Conservation (phyloP, 2,888 invertebrate species). For the Dolichopus griseipennis region DNA sequence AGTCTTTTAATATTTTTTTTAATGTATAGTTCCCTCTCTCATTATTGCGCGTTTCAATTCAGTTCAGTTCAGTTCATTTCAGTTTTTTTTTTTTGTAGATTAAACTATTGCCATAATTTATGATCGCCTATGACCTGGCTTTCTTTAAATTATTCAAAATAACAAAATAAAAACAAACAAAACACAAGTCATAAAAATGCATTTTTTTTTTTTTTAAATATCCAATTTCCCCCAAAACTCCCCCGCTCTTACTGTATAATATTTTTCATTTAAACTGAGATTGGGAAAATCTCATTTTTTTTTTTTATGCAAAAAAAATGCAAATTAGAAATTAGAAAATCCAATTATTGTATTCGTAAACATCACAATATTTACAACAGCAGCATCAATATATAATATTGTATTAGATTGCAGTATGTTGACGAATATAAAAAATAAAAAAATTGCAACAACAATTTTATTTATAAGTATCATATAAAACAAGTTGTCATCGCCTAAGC, state of each 20-base stretch:
- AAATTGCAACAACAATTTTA: too few species aligned
- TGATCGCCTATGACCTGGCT: background rate
- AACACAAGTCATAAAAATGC: too few species aligned
- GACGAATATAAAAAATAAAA: too few species aligned
- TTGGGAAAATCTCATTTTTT: background rate
- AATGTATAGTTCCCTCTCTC: background rate
- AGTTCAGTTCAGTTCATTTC: background rate
- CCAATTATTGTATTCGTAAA: background rate
- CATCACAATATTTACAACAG: too few species aligned
- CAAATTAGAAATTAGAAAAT: constrained; percentile 1
- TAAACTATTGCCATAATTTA: background rate
- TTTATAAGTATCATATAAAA: background rate
- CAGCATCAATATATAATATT: too few species aligned
- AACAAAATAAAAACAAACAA: too few species aligned
- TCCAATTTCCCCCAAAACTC: too few species aligned
- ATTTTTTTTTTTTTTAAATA: too few species aligned
- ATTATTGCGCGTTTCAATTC: background rate
- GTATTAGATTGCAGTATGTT: too few species aligned
- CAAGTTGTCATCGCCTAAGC: constrained; percentile 6
- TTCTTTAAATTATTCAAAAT: background rate
- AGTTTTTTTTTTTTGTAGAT: too few species aligned
- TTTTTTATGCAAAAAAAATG: background rate
- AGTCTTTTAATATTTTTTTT: too few species aligned
- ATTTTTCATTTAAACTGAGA: background rate
- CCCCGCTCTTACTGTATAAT: too few species aligned